These are phyloP conservation scores for Paraescarpia echinospica DNA, from an alignment of 1,140 invertebrate genomes.

Conservation along the genomic window DNA sequence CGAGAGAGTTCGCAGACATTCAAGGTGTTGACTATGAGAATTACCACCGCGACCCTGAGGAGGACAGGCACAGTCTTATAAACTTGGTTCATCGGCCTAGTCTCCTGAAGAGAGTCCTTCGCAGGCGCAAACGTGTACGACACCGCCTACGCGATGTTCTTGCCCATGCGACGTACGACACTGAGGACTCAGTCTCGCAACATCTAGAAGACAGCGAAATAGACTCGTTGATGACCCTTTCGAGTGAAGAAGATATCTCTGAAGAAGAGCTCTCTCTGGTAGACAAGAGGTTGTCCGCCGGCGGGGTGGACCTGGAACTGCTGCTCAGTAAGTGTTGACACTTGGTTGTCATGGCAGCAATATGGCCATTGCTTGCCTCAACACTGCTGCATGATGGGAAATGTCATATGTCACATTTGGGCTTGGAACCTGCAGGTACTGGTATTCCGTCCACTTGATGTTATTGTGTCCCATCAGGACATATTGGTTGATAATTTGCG, in stretches of 20 bases:
- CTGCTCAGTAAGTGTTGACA: neutral
- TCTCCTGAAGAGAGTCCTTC: neutral
- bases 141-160: neutral
- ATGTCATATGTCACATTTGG: neutral
- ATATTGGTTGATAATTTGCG: neutral
- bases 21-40: neutral
- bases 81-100: neutral
- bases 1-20: neutral
- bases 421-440: neutral
- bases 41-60: neutral
- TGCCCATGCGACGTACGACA: neutral
- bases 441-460: neutral
- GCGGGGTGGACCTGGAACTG: neutral
- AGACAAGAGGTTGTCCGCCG: neutral
- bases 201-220: neutral
- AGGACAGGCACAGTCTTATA: neutral
- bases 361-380: neutral
- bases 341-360: neutral
- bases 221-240: neutral
- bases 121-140: neutral
- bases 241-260: neutral
- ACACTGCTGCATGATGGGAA: neutral
- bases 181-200: neutral
- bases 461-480: neutral
- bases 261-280: neutral